Base-by-base conservation (phyloP, 2,797 vertebrate species). In the Poecilia wingei region DNA sequence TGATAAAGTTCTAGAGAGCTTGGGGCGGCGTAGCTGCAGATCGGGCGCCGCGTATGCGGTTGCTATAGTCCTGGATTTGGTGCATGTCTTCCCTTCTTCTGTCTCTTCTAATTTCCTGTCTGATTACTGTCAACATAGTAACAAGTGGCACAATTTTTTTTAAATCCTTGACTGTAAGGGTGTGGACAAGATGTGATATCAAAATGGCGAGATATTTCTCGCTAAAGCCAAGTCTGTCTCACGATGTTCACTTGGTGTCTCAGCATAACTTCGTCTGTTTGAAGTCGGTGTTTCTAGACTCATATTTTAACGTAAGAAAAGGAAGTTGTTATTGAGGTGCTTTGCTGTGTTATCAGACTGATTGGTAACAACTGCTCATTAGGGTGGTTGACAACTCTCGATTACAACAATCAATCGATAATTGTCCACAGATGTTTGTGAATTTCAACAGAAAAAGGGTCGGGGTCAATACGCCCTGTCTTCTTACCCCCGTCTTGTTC, bases 1-100 rank as follows among this genome's bases (percentile, higher is more conserved):
- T 91, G 88, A 92, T 95, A 94, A 91, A 91, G 90, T 89, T 89
- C 87, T 84, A 86, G 88, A 87, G 14, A 85, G 83, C 59, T 91
- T 53, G 78, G 86, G 92, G 89, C 89, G 78, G 85, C 80, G 87
- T 82, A 46, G 25, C 22, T 46, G 43, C 28, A 25, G 64, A 41
- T 13, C 7, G n/a, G 8, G 18, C 18, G 1, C 64, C 18, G 3
- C 20, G 39, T 39, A 68, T 68, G 36, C 8, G 3, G 13, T 45
- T 43, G 25, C 41, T 46, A 28, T 46, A 46, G 68, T 46, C 41
- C 25, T 45, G n/a, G 43, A 46, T 46, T 46, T 46, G 10, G 22
- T n/a, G 22, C 10, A 70, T 16, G 25, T 16, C 68, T 70, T n/a
- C 41, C 28, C 68, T 70, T 10, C 41, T 70, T 70, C 68, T 14